These are phyloP conservation scores for Podotricha telesiphe DNA, from an alignment of 2,888 invertebrate species.

Conservation along the genomic window DNA sequence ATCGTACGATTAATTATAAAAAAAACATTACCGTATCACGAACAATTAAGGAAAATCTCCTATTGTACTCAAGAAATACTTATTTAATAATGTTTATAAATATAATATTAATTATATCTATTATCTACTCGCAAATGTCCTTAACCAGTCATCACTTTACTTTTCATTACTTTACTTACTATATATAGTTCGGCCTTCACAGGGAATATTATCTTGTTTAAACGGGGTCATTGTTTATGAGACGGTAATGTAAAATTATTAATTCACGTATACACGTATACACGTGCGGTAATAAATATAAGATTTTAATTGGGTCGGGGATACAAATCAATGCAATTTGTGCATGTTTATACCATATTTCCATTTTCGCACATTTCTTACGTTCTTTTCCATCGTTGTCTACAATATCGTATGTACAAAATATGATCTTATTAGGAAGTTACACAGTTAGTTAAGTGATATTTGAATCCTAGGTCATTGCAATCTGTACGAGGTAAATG, in stretches of 20 bases:
- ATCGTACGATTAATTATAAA: too few relatives aligned
- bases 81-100: not conserved
- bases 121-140: not conserved
- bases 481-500: not conserved
- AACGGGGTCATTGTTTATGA: constrained; percentile 18
- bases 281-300: not conserved
- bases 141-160: not conserved
- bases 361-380: too few relatives aligned
- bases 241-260: constrained; percentile 2
- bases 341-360: too few relatives aligned
- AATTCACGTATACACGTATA: constrained; percentile 18
- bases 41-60: not conserved
- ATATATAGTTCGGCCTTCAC: constrained; percentile 6
- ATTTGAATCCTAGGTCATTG: not conserved
- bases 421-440: not conserved
- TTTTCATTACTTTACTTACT: constrained; percentile 16
- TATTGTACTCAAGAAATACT: not conserved
- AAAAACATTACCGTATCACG: not conserved
- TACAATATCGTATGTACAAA: not conserved
- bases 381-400: not conserved
- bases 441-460: not conserved
- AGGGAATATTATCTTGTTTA: constrained; percentile 23
- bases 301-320: not conserved
- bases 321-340: not conserved
- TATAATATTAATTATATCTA: not conserved